A percentile compares a stretch with the other conserved stretches of the same genome.
These are phyloP conservation scores for Brenthis daphne DNA, from an alignment of 2,888 invertebrate species.

Conservation along the genomic window DNA sequence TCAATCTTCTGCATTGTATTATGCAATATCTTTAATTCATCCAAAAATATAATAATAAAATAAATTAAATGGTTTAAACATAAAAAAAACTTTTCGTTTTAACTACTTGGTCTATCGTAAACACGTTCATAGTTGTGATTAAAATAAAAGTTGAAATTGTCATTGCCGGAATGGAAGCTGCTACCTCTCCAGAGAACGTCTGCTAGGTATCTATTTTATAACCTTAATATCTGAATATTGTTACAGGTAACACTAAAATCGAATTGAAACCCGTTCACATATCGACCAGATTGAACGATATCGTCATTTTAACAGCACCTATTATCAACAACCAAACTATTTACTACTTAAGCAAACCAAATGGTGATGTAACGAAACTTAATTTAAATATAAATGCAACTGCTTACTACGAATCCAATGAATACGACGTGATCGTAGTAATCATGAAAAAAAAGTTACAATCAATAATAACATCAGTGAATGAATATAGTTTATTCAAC, in stretches of 20 bases:
- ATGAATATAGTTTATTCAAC: constrained; percentile 45
- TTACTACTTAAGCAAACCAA: constrained; percentile 59
- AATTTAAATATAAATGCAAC: constrained; percentile 43
- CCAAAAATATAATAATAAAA: too few species aligned
- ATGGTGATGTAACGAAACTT: constrained; percentile 51
- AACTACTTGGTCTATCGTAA: too few species aligned
- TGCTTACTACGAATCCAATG: constrained; percentile 10
- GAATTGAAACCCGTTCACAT: constrained; percentile 53
- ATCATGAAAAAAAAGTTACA: constrained; percentile 33
- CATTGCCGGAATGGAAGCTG: too few species aligned
- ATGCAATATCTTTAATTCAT: too few species aligned
- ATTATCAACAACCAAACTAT: constrained; percentile 43
- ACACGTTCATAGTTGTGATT: too few species aligned
- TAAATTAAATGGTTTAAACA: too few species aligned
- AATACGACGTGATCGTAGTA: constrained; percentile 35
- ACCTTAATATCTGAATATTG: constrained; percentile 11
- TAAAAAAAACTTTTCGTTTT: too few species aligned
- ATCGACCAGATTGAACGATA: constrained; percentile 51
- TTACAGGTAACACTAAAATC: constrained; percentile 60
- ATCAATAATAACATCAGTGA: constrained; percentile 35
- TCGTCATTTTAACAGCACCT: constrained; percentile 57
- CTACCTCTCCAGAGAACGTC: too few species aligned
- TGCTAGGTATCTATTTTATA: not conserved
- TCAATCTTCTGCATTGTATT: too few species aligned
- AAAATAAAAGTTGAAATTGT: too few species aligned